Percentiles rank a stretch among this genome's conserved stretches.
Evolutionary conservation across 2,797 vertebrate species (phyloP).

Genomic region (Notolepis coatsorum): DNA sequence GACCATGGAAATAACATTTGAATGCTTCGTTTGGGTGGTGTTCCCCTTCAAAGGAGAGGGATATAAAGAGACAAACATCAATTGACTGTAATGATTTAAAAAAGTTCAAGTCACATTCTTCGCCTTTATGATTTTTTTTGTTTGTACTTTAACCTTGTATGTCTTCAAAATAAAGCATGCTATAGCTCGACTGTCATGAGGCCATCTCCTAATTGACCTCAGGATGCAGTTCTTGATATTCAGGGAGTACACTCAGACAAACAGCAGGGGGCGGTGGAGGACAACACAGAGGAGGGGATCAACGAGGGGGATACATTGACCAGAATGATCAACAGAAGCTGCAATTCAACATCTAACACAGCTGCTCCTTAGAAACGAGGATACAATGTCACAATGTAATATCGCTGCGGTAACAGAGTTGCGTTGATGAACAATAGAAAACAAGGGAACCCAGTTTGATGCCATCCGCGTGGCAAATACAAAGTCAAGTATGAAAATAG

Average conservation of each 20-base stretch:
- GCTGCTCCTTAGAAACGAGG: constrained; percentile 59
- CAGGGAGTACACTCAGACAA: constrained; percentile 35
- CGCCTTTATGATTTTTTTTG: constrained; percentile 61
- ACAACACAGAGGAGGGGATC: constrained; percentile 50
- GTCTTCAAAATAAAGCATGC: constrained; percentile 73
- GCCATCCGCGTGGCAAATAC: constrained; percentile 92
- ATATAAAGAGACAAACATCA: constrained; percentile 73
- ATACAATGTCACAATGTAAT: constrained; percentile 57
- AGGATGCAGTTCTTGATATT: constrained; percentile 41
- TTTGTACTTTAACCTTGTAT: constrained; percentile 56
- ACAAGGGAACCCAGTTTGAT: constrained; percentile 79
- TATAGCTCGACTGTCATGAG: constrained; percentile 51
- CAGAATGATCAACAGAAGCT: constrained; percentile 34
- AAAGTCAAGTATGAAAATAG: constrained; percentile 99
- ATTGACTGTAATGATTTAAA: constrained; percentile 74
- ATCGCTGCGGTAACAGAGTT: constrained; percentile 60
- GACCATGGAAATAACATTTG: no score
- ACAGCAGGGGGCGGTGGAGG: constrained; percentile 75
- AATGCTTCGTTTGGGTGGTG: no score
- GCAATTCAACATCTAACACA: constrained; percentile 51
- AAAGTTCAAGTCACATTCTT: constrained; percentile 78
- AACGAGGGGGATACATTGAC: constrained; percentile 17
- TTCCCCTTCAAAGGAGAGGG: constrained; percentile 31
- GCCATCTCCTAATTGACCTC: constrained; percentile 39
- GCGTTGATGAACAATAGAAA: constrained; percentile 60